Evolutionary conservation across 2,888 invertebrate species (phyloP).

Genomic region (Heliconius aoede): DNA sequence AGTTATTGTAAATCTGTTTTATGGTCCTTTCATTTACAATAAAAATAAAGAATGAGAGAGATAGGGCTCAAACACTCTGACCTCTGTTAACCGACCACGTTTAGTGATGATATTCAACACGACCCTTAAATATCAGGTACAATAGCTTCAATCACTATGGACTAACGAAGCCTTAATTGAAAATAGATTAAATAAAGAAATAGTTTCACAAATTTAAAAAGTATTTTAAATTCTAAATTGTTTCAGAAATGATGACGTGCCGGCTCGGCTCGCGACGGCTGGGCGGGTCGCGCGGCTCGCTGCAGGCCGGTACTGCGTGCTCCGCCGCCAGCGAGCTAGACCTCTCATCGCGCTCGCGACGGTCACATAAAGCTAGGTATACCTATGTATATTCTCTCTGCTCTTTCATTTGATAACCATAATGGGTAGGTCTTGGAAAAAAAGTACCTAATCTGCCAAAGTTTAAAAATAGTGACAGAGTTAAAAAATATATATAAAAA

Average conservation of each 20-base stretch:
- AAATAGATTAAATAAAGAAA: not conserved
- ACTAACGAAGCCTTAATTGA: not conserved
- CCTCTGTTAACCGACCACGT: not conserved
- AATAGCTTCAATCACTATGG: not conserved
- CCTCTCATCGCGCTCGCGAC: slow-evolving; percentile 87
- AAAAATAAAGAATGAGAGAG: not conserved
- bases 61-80: not conserved
- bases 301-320: slow-evolving; percentile 83
- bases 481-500: too few species aligned
- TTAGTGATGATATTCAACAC: not conserved
- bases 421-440: too few species aligned
- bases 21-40: too few species aligned
- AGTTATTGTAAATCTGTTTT: too few species aligned
- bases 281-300: slow-evolving; percentile 82
- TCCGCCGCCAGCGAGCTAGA: slow-evolving; percentile 90
- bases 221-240: slow-evolving; percentile 25
- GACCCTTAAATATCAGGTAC: too few species aligned
- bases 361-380: slow-evolving; percentile 84
- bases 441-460: too few species aligned
- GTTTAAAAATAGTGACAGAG: too few species aligned
- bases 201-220: not conserved
- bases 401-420: too few species aligned
- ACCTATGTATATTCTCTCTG: too few species aligned
- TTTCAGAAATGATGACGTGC: slow-evolving; percentile 90
- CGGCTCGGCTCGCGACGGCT: slow-evolving; percentile 89